Evolutionary conservation across 37 sponge, comb jelly and placozoan species (phyloP).

Genomic region (Lycopodina hypogea): DNA sequence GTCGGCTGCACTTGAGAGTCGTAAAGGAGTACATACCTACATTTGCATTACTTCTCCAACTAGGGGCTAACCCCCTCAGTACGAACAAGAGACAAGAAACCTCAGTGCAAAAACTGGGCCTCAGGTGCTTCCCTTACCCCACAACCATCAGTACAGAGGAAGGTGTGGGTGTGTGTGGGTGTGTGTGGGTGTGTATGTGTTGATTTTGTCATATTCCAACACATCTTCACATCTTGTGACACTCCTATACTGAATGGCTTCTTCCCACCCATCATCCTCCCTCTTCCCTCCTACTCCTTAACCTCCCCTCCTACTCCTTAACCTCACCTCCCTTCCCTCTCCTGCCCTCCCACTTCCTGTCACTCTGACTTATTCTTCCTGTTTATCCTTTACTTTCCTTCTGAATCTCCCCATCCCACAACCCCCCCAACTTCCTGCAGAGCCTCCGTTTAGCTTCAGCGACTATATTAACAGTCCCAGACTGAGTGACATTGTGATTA

Average conservation of each 20-base stretch:
- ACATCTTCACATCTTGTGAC: background rate
- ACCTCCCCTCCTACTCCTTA: too few species aligned
- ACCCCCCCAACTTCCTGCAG: background rate
- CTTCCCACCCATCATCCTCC: too few species aligned
- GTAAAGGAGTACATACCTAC: slow-evolving; percentile 33
- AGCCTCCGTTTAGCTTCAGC: slow-evolving; percentile 60
- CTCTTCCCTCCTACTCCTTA: too few species aligned
- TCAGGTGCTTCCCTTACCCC: slow-evolving; percentile 50
- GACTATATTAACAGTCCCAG: slow-evolving; percentile 61
- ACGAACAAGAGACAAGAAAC: slow-evolving; percentile 25
- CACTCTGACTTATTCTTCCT: too few species aligned
- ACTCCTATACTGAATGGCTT: background rate
- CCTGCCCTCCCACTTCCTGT: too few species aligned
- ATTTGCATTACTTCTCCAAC: slow-evolving; percentile 43
- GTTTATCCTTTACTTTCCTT: too few species aligned
- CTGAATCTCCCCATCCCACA: too few species aligned
- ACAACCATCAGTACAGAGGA: slow-evolving; percentile 1
- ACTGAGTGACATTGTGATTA: slow-evolving; percentile 71
- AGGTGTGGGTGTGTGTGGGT: background rate
- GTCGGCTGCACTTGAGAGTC: slow-evolving; percentile 61
- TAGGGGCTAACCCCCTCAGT: slow-evolving; percentile 69
- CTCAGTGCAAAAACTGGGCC: slow-evolving; percentile 55
- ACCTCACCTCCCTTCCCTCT: too few species aligned
- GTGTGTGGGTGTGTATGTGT: background rate
- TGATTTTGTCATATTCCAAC: background rate